phyloP scores from a whole-genome alignment of 2,888 invertebrate species.

The Agrenia bidenticulata region DNA sequence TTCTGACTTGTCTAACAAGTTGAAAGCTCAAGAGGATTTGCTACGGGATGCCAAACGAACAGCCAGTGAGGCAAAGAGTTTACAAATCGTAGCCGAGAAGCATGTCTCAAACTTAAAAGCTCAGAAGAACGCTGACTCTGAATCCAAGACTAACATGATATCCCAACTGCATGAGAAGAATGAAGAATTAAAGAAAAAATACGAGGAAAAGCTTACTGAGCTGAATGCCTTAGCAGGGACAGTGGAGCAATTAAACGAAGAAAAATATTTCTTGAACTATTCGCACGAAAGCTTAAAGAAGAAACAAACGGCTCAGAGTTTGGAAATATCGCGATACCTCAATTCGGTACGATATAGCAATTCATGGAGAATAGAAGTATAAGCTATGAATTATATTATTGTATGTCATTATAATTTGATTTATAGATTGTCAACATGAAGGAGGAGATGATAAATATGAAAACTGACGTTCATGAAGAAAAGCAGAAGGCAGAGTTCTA shows the following conservation, averaged over 20 bases:
- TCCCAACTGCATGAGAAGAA: conserved; percentile 5
- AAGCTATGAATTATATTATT: neutral
- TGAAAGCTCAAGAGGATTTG: neutral
- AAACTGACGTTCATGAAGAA: conserved; percentile 14
- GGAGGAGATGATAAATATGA: conserved; percentile 19
- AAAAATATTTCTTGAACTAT: neutral
- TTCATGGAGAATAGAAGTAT: neutral
- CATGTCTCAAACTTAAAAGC: neutral
- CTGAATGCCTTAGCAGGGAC: neutral
- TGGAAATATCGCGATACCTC: conserved; percentile 14
- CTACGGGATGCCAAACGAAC: neutral
- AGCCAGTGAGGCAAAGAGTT: neutral
- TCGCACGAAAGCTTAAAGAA: neutral
- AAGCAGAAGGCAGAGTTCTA: conserved; percentile 15
- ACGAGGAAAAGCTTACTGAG: conserved; percentile 10
- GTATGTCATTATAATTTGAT: neutral
- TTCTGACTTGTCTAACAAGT: no score
- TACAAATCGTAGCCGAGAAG: neutral
- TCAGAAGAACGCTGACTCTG: neutral
- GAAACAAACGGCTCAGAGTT: neutral
- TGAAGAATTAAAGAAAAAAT: neutral
- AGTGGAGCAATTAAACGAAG: neutral
- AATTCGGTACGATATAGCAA: neutral
- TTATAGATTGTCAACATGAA: conserved; percentile 22
- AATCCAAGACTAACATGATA: neutral